Evolutionary conservation across 2,113 vertebrate genomes (phyloP).

Genomic region (Promerops cafer): DNA sequence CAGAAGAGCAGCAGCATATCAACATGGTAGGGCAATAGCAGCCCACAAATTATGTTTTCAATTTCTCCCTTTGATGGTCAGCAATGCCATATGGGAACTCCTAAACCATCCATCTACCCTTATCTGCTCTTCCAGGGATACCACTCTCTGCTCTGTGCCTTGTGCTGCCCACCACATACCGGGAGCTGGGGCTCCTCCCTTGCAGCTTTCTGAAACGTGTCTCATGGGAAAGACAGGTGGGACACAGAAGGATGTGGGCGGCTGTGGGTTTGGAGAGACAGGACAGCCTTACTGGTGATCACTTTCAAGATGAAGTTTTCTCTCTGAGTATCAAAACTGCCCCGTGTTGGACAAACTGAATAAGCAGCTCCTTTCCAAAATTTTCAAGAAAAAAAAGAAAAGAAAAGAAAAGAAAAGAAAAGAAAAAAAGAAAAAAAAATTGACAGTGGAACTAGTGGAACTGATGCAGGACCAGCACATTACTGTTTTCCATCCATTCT

Average conservation of each 20-base stretch:
- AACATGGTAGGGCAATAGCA: not conserved
- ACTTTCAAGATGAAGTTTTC: not conserved
- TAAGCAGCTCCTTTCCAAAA: not conserved
- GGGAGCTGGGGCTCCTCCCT: not conserved
- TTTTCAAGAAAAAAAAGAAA: not conserved
- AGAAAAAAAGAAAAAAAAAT: not conserved
- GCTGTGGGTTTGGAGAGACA: not conserved
- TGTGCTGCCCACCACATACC: not conserved
- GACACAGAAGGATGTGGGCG: fast-evolving
- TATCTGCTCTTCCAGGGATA: not conserved
- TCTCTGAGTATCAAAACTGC: not conserved
- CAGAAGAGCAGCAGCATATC: not conserved
- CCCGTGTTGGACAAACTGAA: not conserved
- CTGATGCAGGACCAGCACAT: not conserved
- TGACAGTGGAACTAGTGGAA: not conserved
- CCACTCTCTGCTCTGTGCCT: not conserved
- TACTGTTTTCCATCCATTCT: not conserved
- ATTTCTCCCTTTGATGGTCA: not conserved
- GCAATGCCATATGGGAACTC: not conserved
- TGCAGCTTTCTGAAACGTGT: not conserved
- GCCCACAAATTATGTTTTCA: not conserved
- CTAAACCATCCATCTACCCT: not conserved
- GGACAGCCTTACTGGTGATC: not conserved
- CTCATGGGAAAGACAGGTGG: not conserved
- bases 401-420: not conserved